Base-by-base conservation (phyloP, 2,888 invertebrate species). In the Heliconius ismenius region DNA sequence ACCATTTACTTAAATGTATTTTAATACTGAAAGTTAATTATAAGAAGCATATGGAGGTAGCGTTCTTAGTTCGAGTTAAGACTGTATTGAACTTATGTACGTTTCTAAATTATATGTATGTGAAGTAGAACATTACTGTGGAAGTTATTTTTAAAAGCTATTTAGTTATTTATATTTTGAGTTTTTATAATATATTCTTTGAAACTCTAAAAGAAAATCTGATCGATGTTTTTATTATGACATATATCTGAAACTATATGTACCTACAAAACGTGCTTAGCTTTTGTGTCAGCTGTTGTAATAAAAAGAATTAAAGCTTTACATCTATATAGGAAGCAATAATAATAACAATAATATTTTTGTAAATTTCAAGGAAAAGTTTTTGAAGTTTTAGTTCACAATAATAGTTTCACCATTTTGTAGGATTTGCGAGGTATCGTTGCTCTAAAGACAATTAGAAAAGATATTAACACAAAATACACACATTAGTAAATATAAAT, bases 21-120 rank as follows among this genome's bases (percentile, higher is more conserved):
- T 64, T 64, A 64, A 64, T 64, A 32, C 64, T 64, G 64, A 32
- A 64, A 64, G 18, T 32, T 32, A 21, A 63, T 18, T 63, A 63
- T 63, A 28, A 28, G 7, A 63, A 63, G 63, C 63, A 63, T 28
- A 28, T 63, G 63, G 26, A 63, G 18, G 63, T 28, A 28, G 26
- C 28, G 26, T 15, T 32, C 7, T 32, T 32, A 32, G 32, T 32
- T 32, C 32, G 7, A 32, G 32, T 32, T 32, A 32, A 32, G 32
- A 32, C 64, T 21, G 49, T 49, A 18, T 21, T 49, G 6, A 49
- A 7, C 18, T 49, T 49, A 49, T 49, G 7, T 49, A 49, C 49
- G 18, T 49, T 49, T 39, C 10, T 39, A 39, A 11, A 39, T 39
- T 49, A 7, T 21, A 49, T 21, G 49, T 21, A 49, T 49, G 49